Conservation (phyloP, 2,888 invertebrate species). For the Poecilus cupreus region DNA sequence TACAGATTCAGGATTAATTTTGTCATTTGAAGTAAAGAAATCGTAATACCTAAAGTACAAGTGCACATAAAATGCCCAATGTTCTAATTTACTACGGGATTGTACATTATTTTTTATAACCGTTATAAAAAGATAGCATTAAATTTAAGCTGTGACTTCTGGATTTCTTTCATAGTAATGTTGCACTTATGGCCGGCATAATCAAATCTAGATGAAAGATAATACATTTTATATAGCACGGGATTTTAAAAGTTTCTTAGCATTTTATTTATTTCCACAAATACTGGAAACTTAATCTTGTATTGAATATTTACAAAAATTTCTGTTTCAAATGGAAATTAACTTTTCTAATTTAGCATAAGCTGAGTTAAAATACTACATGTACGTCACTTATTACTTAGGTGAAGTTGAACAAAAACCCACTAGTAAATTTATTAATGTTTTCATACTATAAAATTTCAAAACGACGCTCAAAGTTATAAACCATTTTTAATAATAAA, state of each 20-base stretch:
- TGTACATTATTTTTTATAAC: conserved; percentile 47
- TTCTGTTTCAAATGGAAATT: too few species aligned
- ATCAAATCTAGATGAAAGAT: not conserved
- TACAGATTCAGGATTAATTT: not conserved
- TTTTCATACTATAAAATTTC: too few species aligned
- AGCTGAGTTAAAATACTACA: too few species aligned
- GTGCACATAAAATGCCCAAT: conserved; percentile 29
- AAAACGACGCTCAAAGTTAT: too few species aligned
- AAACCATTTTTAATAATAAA: too few species aligned
- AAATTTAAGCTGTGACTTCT: conserved; percentile 21
- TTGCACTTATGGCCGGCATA: conserved; percentile 7
- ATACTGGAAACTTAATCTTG: too few species aligned
- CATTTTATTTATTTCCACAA: too few species aligned
- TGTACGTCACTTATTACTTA: too few species aligned
- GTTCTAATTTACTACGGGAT: conserved; percentile 20
- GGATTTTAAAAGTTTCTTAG: not conserved
- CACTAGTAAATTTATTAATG: too few species aligned
- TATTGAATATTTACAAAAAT: too few species aligned
- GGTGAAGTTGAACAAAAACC: too few species aligned
- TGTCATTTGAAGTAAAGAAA: conserved; percentile 20
- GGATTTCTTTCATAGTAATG: conserved; percentile 9
- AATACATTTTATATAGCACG: not conserved
- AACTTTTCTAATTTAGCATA: too few species aligned
- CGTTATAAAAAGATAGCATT: conserved; percentile 25
- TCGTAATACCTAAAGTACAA: conserved; percentile 34